phyloP scores from a whole-genome alignment of 2,113 vertebrate genomes.

The Meleagris gallopavo region DNA sequence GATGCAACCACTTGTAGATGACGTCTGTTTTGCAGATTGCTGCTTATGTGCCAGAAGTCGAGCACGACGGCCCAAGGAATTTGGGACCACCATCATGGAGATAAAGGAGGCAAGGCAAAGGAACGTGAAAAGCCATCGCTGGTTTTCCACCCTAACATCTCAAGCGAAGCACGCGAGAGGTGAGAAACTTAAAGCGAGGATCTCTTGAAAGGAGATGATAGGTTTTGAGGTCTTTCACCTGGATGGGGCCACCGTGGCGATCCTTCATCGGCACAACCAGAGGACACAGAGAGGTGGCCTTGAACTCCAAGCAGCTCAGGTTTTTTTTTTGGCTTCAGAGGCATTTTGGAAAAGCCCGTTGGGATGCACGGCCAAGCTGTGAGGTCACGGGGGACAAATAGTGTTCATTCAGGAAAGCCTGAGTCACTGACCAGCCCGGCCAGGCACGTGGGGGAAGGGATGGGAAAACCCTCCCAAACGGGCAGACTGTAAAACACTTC shows the following conservation, averaged over 20 bases:
- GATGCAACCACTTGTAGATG: accelerated
- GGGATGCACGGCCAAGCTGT: background rate
- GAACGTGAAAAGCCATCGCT: background rate
- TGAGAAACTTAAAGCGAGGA: background rate
- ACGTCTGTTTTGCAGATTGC: background rate
- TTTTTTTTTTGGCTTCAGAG: background rate
- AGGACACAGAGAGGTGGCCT: background rate
- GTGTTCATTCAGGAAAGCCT: background rate
- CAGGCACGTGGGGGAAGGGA: background rate
- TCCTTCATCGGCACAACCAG: accelerated
- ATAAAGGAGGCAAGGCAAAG: background rate
- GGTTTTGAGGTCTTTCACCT: background rate
- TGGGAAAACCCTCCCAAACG: background rate
- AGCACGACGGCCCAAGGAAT: background rate
- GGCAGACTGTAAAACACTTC: background rate
- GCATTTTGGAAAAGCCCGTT: background rate
- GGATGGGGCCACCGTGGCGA: no score
- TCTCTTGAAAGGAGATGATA: accelerated
- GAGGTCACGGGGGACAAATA: background rate
- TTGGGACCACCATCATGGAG: background rate
- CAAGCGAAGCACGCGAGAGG: background rate
- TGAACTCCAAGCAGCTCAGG: background rate
- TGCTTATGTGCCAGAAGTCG: accelerated
- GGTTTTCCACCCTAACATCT: background rate
- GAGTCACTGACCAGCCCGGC: background rate